These are phyloP conservation scores for Columbina picui DNA, from an alignment of 2,113 vertebrate genomes.

Conservation along the genomic window DNA sequence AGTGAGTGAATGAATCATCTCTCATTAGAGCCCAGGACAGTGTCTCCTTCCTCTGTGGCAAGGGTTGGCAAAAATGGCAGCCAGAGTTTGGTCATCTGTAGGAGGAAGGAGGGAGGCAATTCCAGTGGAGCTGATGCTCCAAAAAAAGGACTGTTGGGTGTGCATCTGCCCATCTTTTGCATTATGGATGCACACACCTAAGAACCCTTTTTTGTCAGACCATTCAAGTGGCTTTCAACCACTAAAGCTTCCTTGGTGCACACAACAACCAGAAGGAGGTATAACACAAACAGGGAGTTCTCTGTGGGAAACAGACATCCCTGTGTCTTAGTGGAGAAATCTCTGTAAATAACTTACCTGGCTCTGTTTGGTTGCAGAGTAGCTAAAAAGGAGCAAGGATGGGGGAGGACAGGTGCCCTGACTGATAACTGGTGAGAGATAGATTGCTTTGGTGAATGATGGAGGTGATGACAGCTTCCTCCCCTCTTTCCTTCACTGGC, in stretches of 20 bases:
- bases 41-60: background rate
- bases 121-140: background rate
- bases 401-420: fast-evolving
- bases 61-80: background rate
- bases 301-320: background rate
- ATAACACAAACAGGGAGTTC: background rate
- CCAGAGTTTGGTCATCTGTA: background rate
- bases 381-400: conserved; percentile 16
- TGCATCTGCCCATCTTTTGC: background rate
- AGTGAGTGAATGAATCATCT: background rate
- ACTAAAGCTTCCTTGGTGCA: background rate
- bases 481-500: background rate
- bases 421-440: background rate
- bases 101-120: background rate
- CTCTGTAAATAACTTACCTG: background rate
- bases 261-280: background rate
- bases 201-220: background rate
- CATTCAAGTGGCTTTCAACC: background rate
- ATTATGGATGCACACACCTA: background rate
- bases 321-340: background rate
- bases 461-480: background rate
- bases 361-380: background rate
- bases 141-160: background rate
- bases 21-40: background rate
- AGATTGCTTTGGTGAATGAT: background rate